Base-by-base conservation (phyloP, 1,140 invertebrate species). In the Littorina saxatilis region DNA sequence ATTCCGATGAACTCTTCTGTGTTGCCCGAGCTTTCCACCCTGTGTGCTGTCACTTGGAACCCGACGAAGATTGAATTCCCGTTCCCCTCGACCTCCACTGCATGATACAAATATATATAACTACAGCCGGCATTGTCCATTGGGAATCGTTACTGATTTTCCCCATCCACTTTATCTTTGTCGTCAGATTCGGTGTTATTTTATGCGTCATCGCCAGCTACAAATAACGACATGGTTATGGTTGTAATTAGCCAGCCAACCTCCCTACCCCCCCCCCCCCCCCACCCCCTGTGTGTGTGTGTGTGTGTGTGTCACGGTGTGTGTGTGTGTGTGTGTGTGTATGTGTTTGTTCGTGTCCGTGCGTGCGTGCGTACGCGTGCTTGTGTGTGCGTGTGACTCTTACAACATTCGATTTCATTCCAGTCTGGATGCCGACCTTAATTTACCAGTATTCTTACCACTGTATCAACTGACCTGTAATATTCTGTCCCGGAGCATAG, bases 401-500 rank as follows among this genome's bases (percentile, higher is more conserved):
- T n/a, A n/a, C n/a, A n/a, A n/a, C n/a, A n/a, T n/a, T n/a, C n/a
- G n/a, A n/a, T n/a, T n/a, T n/a, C n/a, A n/a, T n/a, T n/a, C n/a
- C n/a, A n/a, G n/a, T n/a, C n/a, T n/a, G n/a, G 7, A 32, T 9
- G 23, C 23, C 23, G 29, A 4, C 23, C 58, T 27, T 63, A 23
- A 63, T 23, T n/a, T n/a, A n/a, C n/a, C n/a, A n/a, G n/a, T n/a
- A n/a, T n/a, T n/a, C n/a, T n/a, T n/a, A n/a, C n/a, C n/a, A n/a
- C n/a, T n/a, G n/a, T n/a, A n/a, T 5, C 7, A 23, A 47, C 74
- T 20, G 1, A 76, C 74, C 27, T 7, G 74, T 58, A 7, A 76
- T 27, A 32, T 76, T 76, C 29, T 76, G 74, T 76, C 74, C 74
- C 13, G 74, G 74, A 0, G 27, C 7, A 50, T 76, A 76, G 37